A percentile compares a stretch with the other conserved stretches of the same genome.
Conservation (phyloP, 2,888 invertebrate species). For the Lacanobia wlatinum region DNA sequence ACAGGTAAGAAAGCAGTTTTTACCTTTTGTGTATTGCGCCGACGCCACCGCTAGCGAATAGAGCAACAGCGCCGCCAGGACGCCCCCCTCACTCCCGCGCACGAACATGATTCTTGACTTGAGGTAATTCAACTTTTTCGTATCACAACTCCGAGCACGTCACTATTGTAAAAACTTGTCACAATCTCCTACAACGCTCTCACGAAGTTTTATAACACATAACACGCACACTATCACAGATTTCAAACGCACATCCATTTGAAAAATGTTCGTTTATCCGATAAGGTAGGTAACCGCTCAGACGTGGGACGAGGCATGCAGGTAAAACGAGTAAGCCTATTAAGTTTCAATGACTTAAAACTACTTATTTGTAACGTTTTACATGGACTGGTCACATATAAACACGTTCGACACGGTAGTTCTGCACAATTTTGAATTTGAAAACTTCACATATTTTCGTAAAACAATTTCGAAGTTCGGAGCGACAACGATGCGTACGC, state of each 20-base stretch:
- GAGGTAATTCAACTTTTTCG: slow-evolving; percentile 74
- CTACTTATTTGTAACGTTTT: slow-evolving; percentile 80
- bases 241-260: slow-evolving; percentile 89
- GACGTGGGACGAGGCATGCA: slow-evolving; percentile 89
- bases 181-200: slow-evolving; percentile 82
- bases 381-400: slow-evolving; percentile 80
- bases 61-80: slow-evolving; percentile 82
- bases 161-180: slow-evolving; percentile 87
- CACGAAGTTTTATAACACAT: slow-evolving; percentile 85
- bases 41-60: slow-evolving; percentile 84
- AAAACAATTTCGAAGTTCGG: slow-evolving; percentile 88
- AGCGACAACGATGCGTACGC: slow-evolving; percentile 79
- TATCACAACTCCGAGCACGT: slow-evolving; percentile 83
- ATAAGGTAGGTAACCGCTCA: slow-evolving; percentile 87
- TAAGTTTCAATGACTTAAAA: slow-evolving; percentile 88
- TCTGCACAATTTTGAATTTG: slow-evolving; percentile 81
- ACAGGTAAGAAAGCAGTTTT: slow-evolving; percentile 85
- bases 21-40: slow-evolving; percentile 88
- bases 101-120: slow-evolving; percentile 81
- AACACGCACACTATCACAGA: slow-evolving; percentile 89
- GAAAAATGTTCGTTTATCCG: slow-evolving; percentile 90
- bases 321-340: slow-evolving; percentile 89
- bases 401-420: slow-evolving; percentile 77
- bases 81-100: slow-evolving; percentile 84
- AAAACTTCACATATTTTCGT: slow-evolving; percentile 90